phyloP scores from a whole-genome alignment of 2,797 vertebrate species.

The Mareca strepera region DNA sequence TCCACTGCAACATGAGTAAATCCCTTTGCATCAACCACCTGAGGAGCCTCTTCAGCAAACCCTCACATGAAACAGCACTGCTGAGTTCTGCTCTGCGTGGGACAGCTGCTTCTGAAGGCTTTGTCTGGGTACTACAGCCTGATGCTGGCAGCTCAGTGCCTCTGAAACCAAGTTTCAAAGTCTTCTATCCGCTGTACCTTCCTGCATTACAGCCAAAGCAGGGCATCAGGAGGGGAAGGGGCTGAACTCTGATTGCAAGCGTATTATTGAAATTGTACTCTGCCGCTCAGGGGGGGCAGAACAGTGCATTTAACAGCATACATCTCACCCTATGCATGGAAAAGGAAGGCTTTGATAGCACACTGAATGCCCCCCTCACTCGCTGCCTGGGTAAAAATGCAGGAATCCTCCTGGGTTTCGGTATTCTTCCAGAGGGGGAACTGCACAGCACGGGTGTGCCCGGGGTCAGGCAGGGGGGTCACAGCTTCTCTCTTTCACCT shows the following conservation, averaged over 20 bases:
- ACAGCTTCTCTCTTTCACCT: fast-evolving
- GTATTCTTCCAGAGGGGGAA: background rate
- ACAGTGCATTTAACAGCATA: background rate
- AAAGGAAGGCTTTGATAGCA: background rate
- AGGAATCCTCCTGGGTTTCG: background rate
- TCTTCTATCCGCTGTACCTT: background rate
- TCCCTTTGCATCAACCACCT: background rate
- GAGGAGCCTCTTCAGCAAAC: background rate
- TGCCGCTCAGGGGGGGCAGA: background rate
- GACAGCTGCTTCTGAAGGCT: background rate
- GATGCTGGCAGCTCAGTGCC: fast-evolving
- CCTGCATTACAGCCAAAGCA: background rate
- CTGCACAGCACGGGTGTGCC: background rate
- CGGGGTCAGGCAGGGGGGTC: too few relatives aligned
- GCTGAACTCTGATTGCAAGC: background rate
- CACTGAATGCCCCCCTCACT: background rate
- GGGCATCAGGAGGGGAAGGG: background rate
- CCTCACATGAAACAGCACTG: background rate
- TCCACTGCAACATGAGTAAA: background rate
- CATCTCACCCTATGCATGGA: fast-evolving
- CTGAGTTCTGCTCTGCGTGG: background rate
- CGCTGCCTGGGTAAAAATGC: fast-evolving
- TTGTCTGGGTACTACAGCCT: background rate
- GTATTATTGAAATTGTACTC: background rate
- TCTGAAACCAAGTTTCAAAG: background rate